Evolutionary conservation across 1,140 invertebrate genomes (phyloP).

Genomic region (Helicoverpa zea): DNA sequence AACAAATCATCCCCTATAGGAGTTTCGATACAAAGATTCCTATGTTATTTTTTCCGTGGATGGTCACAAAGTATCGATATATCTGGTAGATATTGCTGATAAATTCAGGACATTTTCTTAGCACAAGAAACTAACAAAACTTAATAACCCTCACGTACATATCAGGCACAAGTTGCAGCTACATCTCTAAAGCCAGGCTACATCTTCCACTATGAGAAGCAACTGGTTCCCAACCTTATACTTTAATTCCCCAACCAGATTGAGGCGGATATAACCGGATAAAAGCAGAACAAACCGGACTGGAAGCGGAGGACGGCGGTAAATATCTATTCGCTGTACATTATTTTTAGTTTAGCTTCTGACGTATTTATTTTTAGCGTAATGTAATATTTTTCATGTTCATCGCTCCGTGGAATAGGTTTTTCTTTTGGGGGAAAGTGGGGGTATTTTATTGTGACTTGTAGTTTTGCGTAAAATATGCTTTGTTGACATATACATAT

Average conservation of each 20-base stretch:
- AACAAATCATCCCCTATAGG: no score
- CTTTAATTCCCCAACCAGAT: constrained; percentile 43
- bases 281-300: constrained; percentile 35
- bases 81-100: not conserved
- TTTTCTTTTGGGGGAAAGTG: not conserved
- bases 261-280: constrained; percentile 43
- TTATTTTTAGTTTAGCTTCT: constrained; percentile 39
- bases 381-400: constrained; percentile 24
- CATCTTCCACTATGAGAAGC: constrained; percentile 16
- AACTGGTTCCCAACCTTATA: constrained; percentile 36
- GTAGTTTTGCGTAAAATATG: not conserved
- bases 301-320: constrained; percentile 8
- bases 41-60: no score
- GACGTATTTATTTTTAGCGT: constrained; percentile 19
- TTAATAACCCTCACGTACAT: not conserved
- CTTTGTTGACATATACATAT: not conserved
- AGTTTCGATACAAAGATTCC: no score
- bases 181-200: constrained; percentile 20
- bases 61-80: no score
- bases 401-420: constrained; percentile 4
- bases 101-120: not conserved
- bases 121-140: not conserved
- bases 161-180: not conserved
- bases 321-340: constrained; percentile 33
- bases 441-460: not conserved